Percentiles rank a stretch among this genome's conserved stretches.
These are phyloP conservation scores for Acanthococcus lagerstroemiae DNA, from an alignment of 2,888 invertebrate species.

Conservation along the genomic window DNA sequence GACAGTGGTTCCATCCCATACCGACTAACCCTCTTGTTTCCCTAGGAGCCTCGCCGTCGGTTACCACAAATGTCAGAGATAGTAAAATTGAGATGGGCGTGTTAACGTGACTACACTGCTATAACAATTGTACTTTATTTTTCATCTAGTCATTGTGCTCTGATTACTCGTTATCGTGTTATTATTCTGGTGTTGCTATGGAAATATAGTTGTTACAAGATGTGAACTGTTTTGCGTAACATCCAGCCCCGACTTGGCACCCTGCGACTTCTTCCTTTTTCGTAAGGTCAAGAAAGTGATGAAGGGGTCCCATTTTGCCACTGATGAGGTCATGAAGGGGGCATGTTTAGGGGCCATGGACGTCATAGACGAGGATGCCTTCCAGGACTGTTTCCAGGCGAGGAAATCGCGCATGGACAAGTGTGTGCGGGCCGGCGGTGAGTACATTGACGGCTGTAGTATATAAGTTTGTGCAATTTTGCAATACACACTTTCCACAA, in stretches of 20 bases:
- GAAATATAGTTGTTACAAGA: no score
- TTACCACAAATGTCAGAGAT: no score
- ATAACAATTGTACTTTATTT: no score
- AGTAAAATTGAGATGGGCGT: no score
- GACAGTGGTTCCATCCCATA: no score
- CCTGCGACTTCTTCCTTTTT: background rate
- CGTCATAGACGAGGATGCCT: background rate
- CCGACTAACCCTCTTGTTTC: no score
- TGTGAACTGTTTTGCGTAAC: no score
- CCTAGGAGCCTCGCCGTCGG: no score
- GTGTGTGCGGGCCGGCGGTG: background rate
- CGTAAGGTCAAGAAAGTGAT: background rate
- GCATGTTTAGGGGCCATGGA: background rate
- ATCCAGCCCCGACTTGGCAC: background rate
- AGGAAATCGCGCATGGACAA: background rate
- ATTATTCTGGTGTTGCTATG: no score
- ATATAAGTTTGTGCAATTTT: background rate
- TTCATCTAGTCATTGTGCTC: no score
- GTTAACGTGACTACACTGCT: no score
- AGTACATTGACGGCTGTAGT: background rate
- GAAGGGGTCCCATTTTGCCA: background rate
- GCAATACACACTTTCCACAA: background rate
- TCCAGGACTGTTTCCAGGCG: background rate
- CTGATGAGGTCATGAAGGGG: background rate
- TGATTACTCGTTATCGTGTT: no score